phyloP scores from a whole-genome alignment of 2,797 vertebrate species.

The Poecilia wingei region DNA sequence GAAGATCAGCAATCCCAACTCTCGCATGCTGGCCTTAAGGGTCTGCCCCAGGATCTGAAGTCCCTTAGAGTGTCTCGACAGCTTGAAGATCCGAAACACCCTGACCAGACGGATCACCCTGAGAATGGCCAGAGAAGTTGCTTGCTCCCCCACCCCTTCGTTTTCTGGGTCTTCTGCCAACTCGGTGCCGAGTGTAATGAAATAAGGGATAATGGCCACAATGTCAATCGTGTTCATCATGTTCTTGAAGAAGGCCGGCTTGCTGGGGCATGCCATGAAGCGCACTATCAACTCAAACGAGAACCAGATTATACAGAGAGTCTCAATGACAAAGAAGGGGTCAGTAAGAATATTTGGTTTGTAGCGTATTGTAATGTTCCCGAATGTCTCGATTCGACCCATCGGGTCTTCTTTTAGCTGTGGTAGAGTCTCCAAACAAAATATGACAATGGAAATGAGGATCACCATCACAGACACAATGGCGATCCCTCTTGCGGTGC shows the following conservation, averaged over 20 bases:
- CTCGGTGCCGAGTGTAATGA: conserved; percentile 98
- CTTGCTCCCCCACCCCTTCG: conserved; percentile 94
- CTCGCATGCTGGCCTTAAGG: conserved; percentile 98
- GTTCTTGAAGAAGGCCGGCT: conserved; percentile 98
- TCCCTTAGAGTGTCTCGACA: conserved; percentile 98
- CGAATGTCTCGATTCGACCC: conserved; percentile 76
- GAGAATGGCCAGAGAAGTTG: conserved; percentile 98
- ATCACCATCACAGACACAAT: conserved; percentile 99
- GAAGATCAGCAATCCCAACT: conserved; percentile 97
- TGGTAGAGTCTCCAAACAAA: conserved; percentile 97
- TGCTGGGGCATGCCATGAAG: conserved; percentile 97
- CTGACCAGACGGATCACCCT: conserved; percentile 99
- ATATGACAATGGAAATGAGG: conserved; percentile 98
- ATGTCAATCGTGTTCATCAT: conserved; percentile 99
- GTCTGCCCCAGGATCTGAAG: conserved; percentile 99
- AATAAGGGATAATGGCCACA: conserved; percentile 98
- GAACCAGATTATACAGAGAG: conserved; percentile 99
- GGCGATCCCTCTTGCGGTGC: conserved; percentile 93
- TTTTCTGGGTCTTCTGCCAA: conserved; percentile 90
- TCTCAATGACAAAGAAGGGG: conserved; percentile 97
- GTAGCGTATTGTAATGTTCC: conserved; percentile 89
- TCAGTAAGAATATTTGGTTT: conserved; percentile 94
- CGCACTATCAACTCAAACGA: conserved; percentile 97
- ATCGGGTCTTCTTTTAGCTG: conserved; percentile 90
- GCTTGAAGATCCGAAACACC: conserved; percentile 99